Evolutionary conservation across 2,888 invertebrate species (phyloP).

Genomic region (Agrotis exclamationis): DNA sequence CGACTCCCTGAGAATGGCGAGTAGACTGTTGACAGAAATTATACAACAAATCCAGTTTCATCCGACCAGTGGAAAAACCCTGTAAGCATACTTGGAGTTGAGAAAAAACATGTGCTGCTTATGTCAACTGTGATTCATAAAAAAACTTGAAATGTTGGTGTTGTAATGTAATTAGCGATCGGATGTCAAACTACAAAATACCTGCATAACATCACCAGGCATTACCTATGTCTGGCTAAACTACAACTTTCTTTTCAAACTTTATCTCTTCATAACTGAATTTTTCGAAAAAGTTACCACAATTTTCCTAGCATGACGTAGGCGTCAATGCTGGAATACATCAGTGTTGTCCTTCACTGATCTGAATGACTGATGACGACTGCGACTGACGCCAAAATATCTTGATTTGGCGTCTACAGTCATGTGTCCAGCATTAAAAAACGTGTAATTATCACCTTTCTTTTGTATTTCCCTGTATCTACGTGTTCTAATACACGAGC

Average conservation of each 20-base stretch:
- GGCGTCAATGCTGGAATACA: neutral
- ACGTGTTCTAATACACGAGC: slow-evolving; percentile 23
- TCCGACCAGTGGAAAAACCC: slow-evolving; percentile 48
- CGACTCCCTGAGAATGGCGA: slow-evolving; percentile 28
- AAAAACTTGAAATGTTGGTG: slow-evolving; percentile 36
- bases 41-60: slow-evolving; percentile 57
- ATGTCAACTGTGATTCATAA: slow-evolving; percentile 42
- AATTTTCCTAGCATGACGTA: neutral
- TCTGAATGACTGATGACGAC: neutral
- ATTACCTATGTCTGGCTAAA: neutral
- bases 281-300: neutral
- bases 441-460: slow-evolving; percentile 17
- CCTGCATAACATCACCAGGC: slow-evolving; percentile 1
- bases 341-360: neutral
- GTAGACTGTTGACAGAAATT: slow-evolving; percentile 48
- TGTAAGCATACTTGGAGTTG: slow-evolving; percentile 16
- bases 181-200: slow-evolving; percentile 9
- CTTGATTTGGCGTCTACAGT: slow-evolving; percentile 13
- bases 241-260: neutral
- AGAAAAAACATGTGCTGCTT: slow-evolving; percentile 30
- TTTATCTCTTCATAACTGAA: neutral
- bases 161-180: slow-evolving; percentile 31
- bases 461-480: slow-evolving; percentile 39
- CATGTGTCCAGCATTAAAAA: slow-evolving; percentile 19
- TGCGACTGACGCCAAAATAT: too few relatives aligned